These are phyloP conservation scores for Tauraco hartlaubi DNA, from an alignment of 2,797 vertebrate genomes.

Conservation along the genomic window DNA sequence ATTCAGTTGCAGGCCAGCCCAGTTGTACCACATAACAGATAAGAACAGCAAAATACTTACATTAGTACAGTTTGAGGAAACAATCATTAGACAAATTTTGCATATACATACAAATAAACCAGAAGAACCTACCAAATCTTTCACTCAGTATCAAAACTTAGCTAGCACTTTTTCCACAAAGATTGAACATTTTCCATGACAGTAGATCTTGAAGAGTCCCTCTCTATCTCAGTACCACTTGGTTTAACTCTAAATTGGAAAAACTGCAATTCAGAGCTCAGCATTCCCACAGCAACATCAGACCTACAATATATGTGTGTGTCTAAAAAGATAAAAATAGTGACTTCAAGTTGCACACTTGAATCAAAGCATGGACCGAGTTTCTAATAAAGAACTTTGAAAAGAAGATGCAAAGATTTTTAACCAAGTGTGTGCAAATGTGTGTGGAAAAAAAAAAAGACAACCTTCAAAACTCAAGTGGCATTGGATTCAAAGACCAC, in stretches of 20 bases:
- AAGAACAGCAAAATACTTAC: conserved; percentile 6
- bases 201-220: neutral
- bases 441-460: neutral
- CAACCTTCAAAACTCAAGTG: neutral
- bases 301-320: neutral
- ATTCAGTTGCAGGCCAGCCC: neutral
- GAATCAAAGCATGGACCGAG: neutral
- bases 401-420: neutral
- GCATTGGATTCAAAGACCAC: neutral
- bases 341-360: neutral
- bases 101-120: neutral
- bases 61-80: conserved; percentile 6
- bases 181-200: neutral
- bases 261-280: neutral
- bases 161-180: neutral
- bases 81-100: neutral
- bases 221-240: neutral
- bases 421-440: neutral
- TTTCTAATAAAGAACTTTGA: neutral
- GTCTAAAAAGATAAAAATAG: neutral
- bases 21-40: neutral
- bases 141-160: neutral
- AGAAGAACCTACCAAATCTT: neutral
- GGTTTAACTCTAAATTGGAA: neutral
- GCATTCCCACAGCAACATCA: neutral